phyloP scores from a whole-genome alignment of 2,797 vertebrate species.

The Microctenopoma stevenorrisi region DNA sequence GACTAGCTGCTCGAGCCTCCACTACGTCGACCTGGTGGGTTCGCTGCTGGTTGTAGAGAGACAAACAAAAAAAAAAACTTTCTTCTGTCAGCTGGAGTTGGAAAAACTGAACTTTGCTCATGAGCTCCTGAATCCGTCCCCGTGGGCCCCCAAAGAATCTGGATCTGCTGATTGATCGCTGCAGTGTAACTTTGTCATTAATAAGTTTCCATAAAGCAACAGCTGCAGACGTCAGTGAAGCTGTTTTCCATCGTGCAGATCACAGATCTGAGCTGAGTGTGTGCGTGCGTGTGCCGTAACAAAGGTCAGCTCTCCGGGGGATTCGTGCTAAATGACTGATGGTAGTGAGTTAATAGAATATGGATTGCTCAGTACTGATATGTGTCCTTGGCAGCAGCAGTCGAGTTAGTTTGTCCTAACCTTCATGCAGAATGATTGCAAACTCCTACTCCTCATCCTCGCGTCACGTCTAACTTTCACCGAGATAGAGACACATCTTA shows the following conservation, averaged over 20 bases:
- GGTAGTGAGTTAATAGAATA: constrained; percentile 59
- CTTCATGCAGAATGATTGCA: constrained; percentile 4
- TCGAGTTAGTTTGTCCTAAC: background rate
- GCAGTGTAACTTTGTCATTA: background rate
- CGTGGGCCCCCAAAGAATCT: background rate
- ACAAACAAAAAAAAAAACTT: background rate
- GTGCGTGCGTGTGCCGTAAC: background rate
- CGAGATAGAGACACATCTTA: background rate
- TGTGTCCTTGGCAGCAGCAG: constrained; percentile 39
- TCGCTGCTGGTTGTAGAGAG: background rate
- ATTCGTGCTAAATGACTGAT: constrained; percentile 48
- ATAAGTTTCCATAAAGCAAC: background rate
- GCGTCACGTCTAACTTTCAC: background rate
- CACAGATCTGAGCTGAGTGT: background rate
- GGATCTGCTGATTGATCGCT: background rate
- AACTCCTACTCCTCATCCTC: background rate
- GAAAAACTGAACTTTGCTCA: background rate
- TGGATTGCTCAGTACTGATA: constrained; percentile 48
- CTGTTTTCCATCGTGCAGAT: background rate
- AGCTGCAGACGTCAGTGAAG: background rate
- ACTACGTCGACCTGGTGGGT: background rate
- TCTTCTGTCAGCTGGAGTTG: constrained; percentile 28
- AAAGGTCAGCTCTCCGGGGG: constrained; percentile 36
- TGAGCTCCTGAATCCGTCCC: background rate
- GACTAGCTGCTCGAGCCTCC: background rate